Base-by-base conservation (phyloP, 1,140 invertebrate genomes). In the Thaumetopoea pityocampa region DNA sequence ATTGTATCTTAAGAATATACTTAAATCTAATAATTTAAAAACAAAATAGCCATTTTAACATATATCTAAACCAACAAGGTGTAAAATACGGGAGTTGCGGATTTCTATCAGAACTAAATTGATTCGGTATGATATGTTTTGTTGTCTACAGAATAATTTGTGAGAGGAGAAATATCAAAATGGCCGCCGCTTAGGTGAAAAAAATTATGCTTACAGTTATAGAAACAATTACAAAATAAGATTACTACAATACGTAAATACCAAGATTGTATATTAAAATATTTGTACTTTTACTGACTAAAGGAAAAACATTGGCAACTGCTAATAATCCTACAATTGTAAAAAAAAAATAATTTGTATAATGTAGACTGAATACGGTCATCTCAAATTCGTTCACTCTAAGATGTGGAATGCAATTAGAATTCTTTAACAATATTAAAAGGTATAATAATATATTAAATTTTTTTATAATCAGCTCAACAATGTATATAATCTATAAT, bases 381-480 rank as follows among this genome's bases (percentile, higher is more conserved):
- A 64, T 83, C 69, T 71, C 79, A 84, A 84, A 81, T 84, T 81
- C 80, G 80, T 81, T 81, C 80, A 81, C 77, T 77, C 77, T 80
- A 82, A 64, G 68, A 81, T 73, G 80, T 86, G 85, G 85, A 86
- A 86, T 86, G 85, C 85, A 86, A 85, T 86, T 84, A 84, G 83
- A 85, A 86, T 81, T 84, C 80, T 79, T 85, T 86, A 86, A 86
- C 85, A 85, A 85, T 83, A 83, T 85, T 85, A 85, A 85, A 85
- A 85, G 83, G 81, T 86, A 86, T 86, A 86, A 84, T 85, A 83
- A 86, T 85, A 86, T 86, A 86, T 86, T 86, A 86, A 86, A 86
- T 86, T 86, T 86, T n/a, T n/a, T 85, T 80, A 79, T 85, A 73
- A 85, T 84, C 82, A 85, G 81, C 82, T 85, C 85, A 86, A 86